phyloP scores from a whole-genome alignment of 1,140 invertebrate genomes.

The Pseudomyrmex gracilis region DNA sequence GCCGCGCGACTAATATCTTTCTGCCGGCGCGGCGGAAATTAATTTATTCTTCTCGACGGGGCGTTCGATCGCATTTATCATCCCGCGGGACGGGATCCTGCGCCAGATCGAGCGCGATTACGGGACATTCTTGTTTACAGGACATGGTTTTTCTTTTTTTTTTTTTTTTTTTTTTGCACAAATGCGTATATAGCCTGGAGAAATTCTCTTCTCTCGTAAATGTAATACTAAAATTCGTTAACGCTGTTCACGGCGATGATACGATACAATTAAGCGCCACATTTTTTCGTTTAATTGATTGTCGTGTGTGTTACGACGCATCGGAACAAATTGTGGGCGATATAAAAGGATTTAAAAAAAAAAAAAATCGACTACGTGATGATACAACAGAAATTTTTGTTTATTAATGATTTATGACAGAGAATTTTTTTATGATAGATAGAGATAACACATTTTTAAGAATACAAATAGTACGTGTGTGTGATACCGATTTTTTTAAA shows the following conservation, averaged over 20 bases:
- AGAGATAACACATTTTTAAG: not conserved
- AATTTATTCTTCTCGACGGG: slow-evolving; percentile 67
- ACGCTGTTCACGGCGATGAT: not conserved
- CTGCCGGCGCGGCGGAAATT: slow-evolving; percentile 44
- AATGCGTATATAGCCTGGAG: slow-evolving; percentile 1
- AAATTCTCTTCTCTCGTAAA: not conserved
- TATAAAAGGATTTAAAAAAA: not conserved
- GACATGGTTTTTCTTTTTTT: not conserved
- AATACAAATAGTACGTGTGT: too few species aligned
- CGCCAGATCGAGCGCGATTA: not conserved
- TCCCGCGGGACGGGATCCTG: slow-evolving; percentile 19
- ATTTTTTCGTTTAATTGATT: slow-evolving; percentile 31
- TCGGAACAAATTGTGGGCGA: slow-evolving; percentile 1
- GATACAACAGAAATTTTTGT: not conserved
- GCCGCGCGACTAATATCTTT: slow-evolving; percentile 50
- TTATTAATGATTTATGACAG: not conserved
- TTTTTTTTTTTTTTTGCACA: not conserved
- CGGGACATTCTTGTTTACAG: not conserved
- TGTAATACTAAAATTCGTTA: slow-evolving; percentile 18
- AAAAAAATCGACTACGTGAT: not conserved
- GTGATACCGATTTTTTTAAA: too few species aligned
- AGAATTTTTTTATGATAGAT: not conserved
- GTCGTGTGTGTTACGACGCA: not conserved
- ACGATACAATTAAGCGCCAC: not conserved
- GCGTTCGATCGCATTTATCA: slow-evolving; percentile 65